Conservation (phyloP, 2,888 invertebrate species). For the Podotricha telesiphe region DNA sequence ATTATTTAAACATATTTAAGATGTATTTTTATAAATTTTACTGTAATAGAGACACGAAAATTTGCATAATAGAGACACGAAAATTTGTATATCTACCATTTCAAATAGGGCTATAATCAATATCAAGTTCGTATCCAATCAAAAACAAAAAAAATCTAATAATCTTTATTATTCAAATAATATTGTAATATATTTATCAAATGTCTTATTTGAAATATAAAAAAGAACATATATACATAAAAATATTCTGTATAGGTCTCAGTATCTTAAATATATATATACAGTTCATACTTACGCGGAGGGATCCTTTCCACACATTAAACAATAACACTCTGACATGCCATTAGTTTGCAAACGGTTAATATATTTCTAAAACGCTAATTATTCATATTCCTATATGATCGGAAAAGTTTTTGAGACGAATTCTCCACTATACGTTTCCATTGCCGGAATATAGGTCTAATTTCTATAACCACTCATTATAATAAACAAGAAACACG, state of each 20-base stretch:
- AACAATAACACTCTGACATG: conserved; percentile 24
- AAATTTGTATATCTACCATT: too few species aligned
- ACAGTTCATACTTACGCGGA: conserved; percentile 8
- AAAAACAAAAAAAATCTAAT: too few species aligned
- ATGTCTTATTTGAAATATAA: too few species aligned
- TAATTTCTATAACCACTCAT: neutral
- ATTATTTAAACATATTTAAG: neutral
- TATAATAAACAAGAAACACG: conserved; percentile 28
- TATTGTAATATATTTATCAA: too few species aligned
- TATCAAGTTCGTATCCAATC: too few species aligned
- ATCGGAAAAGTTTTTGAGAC: conserved; percentile 56
- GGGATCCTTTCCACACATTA: conserved; percentile 25
- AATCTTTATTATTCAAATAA: too few species aligned
- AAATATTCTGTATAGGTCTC: too few species aligned
- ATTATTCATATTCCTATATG: conserved; percentile 41
- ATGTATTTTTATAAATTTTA: neutral
- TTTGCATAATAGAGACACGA: neutral
- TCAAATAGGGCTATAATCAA: too few species aligned
- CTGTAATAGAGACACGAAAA: neutral
- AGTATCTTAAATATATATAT: neutral
- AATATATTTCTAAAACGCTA: conserved; percentile 44
- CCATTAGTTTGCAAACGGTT: conserved; percentile 28
- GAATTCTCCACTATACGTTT: conserved; percentile 52
- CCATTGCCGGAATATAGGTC: conserved; percentile 54
- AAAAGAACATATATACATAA: too few species aligned